Conservation (phyloP, 2,797 vertebrate species). For the Poliocrania exsul region DNA sequence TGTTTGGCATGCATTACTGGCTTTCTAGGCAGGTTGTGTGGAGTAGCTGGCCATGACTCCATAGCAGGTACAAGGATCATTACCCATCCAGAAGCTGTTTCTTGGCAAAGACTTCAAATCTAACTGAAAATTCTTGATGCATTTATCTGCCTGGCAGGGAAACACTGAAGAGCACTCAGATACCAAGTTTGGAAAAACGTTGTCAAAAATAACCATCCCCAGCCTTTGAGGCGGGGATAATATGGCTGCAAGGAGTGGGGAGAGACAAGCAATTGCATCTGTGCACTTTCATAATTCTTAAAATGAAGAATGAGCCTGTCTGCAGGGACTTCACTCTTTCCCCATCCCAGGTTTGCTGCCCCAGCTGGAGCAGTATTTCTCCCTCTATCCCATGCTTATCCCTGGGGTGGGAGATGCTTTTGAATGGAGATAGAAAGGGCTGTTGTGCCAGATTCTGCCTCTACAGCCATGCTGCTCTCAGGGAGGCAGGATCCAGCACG, state of each 20-base stretch:
- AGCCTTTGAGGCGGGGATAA: neutral
- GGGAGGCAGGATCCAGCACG: neutral
- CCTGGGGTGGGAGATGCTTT: neutral
- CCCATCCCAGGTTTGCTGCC: neutral
- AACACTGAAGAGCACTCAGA: neutral
- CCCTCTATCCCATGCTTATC: neutral
- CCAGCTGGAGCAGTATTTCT: neutral
- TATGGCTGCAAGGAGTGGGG: neutral
- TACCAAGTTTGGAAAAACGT: neutral
- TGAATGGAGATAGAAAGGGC: neutral
- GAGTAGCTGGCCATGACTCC: neutral
- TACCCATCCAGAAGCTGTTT: neutral
- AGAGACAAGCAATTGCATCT: neutral
- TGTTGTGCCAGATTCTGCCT: neutral
- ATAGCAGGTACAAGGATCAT: neutral
- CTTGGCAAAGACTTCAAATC: neutral
- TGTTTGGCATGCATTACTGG: accelerated
- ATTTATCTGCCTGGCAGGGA: neutral
- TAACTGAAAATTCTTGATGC: neutral
- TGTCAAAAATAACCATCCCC: neutral
- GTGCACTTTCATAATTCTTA: neutral
- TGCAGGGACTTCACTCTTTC: neutral
- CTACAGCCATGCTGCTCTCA: accelerated
- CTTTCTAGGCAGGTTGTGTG: neutral
- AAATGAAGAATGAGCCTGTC: neutral